phyloP scores from a whole-genome alignment of 2,113 vertebrate species.

The Tichodroma muraria region DNA sequence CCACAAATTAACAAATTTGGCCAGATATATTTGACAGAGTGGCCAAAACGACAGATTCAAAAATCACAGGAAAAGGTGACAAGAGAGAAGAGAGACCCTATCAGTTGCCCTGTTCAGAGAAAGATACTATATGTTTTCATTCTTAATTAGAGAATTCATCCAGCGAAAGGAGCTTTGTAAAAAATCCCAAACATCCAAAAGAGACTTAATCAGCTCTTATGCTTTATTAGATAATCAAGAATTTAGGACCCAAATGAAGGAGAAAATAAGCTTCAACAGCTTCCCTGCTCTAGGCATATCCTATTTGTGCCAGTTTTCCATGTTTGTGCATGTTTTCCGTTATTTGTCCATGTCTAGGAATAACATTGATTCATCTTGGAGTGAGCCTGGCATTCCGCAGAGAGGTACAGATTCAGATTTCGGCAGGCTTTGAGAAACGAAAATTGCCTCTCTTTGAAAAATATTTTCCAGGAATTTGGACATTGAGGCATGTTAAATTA shows the following conservation, averaged over 20 bases:
- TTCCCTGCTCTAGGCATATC: not conserved
- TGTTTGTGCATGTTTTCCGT: not conserved
- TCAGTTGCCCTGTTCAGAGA: not conserved
- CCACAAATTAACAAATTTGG: not conserved
- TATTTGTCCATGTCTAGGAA: not conserved
- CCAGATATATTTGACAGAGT: not conserved
- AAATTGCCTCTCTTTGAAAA: not conserved
- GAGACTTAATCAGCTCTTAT: not conserved
- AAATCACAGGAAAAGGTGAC: not conserved
- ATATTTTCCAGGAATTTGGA: not conserved
- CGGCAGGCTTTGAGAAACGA: not conserved
- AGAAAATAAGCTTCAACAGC: not conserved
- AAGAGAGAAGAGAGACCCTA: not conserved
- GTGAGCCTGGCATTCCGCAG: not conserved
- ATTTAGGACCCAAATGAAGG: not conserved
- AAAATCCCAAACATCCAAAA: not conserved
- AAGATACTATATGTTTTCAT: not conserved
- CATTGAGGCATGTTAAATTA: not conserved
- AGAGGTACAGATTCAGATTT: not conserved
- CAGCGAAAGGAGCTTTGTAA: not conserved
- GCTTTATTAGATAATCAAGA: not conserved
- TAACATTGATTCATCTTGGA: not conserved
- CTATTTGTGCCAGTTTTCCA: not conserved
- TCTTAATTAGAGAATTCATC: not conserved
- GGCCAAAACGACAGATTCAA: not conserved